These are phyloP conservation scores for Diglossa cyanea DNA, from an alignment of 2,797 vertebrate species.

Conservation along the genomic window DNA sequence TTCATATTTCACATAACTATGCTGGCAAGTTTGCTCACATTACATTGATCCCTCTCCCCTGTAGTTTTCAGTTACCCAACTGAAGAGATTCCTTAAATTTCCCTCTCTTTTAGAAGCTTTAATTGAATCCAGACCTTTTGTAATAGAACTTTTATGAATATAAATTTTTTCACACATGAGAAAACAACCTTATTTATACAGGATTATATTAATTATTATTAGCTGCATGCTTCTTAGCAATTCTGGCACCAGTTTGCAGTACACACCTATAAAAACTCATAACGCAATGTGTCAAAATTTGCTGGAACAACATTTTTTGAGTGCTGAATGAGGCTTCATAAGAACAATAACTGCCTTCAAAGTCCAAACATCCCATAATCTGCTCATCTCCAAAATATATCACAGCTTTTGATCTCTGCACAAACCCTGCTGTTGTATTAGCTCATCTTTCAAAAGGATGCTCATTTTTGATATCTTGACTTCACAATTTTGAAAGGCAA, in stretches of 20 bases:
- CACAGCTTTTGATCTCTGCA: background rate
- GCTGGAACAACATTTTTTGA: background rate
- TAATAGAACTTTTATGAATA: background rate
- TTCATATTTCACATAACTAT: conserved; percentile 19
- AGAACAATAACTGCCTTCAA: background rate
- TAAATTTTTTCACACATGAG: background rate
- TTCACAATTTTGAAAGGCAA: background rate
- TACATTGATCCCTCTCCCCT: background rate
- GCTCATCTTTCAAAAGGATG: background rate
- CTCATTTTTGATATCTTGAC: background rate
- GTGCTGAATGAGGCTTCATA: background rate
- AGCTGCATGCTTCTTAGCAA: background rate
- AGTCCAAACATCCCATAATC: background rate
- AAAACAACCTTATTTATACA: background rate
- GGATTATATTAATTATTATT: background rate
- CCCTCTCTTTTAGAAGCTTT: background rate
- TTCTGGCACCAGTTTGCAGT: background rate
- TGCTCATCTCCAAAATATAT: background rate
- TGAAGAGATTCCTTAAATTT: background rate
- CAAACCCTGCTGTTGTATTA: background rate
- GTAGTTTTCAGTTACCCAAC: background rate
- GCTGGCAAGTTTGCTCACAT: background rate
- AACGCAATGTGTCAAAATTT: background rate
- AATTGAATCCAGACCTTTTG: conserved; percentile 5
- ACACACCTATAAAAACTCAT: background rate